A percentile compares a stretch with the other conserved stretches of the same genome.
These are phyloP conservation scores for Acanthornis magna DNA, from an alignment of 2,797 vertebrate genomes.

Conservation along the genomic window DNA sequence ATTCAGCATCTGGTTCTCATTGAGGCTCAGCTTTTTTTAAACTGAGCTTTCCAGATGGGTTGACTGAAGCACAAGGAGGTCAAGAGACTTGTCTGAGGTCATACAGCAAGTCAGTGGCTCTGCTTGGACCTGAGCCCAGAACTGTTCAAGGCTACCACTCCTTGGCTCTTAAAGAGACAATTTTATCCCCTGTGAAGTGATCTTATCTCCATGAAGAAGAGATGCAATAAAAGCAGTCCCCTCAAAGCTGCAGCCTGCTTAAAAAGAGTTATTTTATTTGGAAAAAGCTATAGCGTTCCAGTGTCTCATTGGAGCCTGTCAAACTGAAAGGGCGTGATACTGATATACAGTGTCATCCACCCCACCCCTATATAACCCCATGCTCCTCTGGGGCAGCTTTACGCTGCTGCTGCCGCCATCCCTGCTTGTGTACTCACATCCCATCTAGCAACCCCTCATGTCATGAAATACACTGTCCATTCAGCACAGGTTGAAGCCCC, in stretches of 20 bases:
- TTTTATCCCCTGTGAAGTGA: slow-evolving; percentile 58
- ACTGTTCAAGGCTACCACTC: slow-evolving; percentile 62
- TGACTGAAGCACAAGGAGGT: slow-evolving; percentile 67
- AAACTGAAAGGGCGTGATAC: neutral
- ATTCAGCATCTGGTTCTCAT: slow-evolving; percentile 71
- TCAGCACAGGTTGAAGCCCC: neutral
- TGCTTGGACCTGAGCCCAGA: slow-evolving; percentile 62
- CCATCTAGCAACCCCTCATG: neutral
- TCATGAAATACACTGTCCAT: neutral
- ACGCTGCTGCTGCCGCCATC: fast-evolving
- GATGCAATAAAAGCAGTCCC: neutral
- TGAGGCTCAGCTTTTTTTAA: slow-evolving; percentile 66
- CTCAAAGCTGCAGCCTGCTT: slow-evolving; percentile 33
- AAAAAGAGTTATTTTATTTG: slow-evolving; percentile 37
- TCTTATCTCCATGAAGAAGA: slow-evolving; percentile 51
- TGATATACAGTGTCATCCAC: neutral
- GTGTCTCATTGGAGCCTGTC: neutral
- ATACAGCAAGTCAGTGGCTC: slow-evolving; percentile 69
- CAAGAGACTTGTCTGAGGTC: slow-evolving; percentile 72
- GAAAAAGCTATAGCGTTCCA: neutral
- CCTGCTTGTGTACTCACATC: neutral
- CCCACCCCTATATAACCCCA: neutral
- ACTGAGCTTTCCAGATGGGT: slow-evolving; percentile 60
- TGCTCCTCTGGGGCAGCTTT: neutral
- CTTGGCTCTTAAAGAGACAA: slow-evolving; percentile 66